phyloP scores from a whole-genome alignment of 2,888 invertebrate species.

The Endomychus coccineus region DNA sequence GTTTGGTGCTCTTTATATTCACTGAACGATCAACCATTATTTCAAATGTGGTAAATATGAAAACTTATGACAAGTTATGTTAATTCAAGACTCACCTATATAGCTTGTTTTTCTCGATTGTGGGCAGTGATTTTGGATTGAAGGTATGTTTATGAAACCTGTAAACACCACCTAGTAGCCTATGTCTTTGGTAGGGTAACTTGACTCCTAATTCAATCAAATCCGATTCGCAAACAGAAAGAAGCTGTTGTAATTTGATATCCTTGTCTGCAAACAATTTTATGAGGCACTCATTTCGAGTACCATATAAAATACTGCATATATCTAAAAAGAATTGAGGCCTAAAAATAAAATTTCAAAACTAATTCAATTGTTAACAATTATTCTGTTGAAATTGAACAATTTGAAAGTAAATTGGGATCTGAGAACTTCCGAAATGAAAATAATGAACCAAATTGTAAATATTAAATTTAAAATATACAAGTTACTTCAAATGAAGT shows the following conservation, averaged over 20 bases:
- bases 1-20: too few species aligned
- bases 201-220: constrained; percentile 51
- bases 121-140: constrained; percentile 43
- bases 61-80: constrained; percentile 11
- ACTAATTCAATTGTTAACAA: too few species aligned
- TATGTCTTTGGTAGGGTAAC: constrained; percentile 53
- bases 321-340: constrained; percentile 50
- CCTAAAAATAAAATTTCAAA: constrained; percentile 34
- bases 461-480: too few species aligned
- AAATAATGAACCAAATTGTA: too few species aligned
- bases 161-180: constrained; percentile 48
- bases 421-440: too few species aligned
- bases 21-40: too few species aligned
- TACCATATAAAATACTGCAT: constrained; percentile 51
- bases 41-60: not conserved
- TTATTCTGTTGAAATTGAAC: too few species aligned
- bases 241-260: constrained; percentile 50
- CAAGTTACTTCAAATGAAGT: not conserved
- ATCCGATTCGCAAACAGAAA: constrained; percentile 51
- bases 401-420: too few species aligned
- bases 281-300: constrained; percentile 50
- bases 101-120: constrained; percentile 37
- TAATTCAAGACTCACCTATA: constrained; percentile 36
- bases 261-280: constrained; percentile 44
- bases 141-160: constrained; percentile 54